Evolutionary conservation across 2,113 vertebrate genomes (phyloP), one percentile per base, ranked within the genome.

Genomic region (Cololabis saira): DNA sequence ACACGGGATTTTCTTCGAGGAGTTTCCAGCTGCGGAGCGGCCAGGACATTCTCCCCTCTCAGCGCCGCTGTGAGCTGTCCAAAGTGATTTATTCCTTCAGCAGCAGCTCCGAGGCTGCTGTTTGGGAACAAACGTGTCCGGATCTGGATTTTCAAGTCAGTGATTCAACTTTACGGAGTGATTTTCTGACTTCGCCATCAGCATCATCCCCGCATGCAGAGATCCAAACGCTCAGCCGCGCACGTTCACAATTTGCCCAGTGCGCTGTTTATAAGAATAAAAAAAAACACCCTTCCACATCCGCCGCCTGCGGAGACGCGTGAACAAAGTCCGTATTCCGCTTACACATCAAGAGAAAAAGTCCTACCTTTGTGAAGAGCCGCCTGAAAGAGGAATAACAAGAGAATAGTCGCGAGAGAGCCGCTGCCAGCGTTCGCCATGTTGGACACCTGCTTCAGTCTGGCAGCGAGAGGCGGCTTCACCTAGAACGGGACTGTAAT

Each of bases 381-480:
- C 87, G 95, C 95, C 49, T 90, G 89, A 73, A 95, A 83, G 80
- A 93, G 65, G 71, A 93, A 90, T 85, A 94, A 92, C 82, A 94
- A 89, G 90, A 92, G 92, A 83, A 92, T 90, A 85, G 90, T 91
- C 89, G 93, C 90, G 85, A 93, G 92, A 95, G 92, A 92, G 89
- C 92, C 85, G 92, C 84, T 83, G 89, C 90, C 81, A 90, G 91
- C 79, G 94, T 92, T 94, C 94, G 94, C 95, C 96, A 97, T 97
- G 94, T 94, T 94, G 94, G 94, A 95, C 95, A 96, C 95, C 95
- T 96, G 95, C 95, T 95, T 93, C 91, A 92, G 93, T 94, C 95
- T 96, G 94, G 91, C 91, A 88, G 92, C 73, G 86, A 69, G 85
- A 85, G 69, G 78, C 83, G 76, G 87, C 92, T 93, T 92, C 93